Base-by-base conservation (phyloP, 2,888 invertebrate species). In the Macrophya annulata region DNA sequence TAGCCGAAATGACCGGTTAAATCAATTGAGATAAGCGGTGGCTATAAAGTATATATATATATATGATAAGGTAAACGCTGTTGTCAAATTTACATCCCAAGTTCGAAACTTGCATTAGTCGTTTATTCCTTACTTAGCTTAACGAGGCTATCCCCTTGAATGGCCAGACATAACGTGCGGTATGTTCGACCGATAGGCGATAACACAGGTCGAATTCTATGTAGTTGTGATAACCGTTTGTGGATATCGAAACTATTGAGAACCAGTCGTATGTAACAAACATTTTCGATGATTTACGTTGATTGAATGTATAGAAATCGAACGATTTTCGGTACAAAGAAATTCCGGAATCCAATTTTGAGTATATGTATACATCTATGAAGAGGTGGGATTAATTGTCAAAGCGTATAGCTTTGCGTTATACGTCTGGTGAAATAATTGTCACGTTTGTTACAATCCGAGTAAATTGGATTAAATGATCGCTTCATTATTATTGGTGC, bases 81-180 rank as follows among this genome's bases (percentile, higher is more conserved):
- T 81, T 6, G 10, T 59, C 3, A 62, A 62, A 62, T 62, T 55
- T 21, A 25, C 40, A 62, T 12, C 62, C 5, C 8, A 40, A 51
- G 12, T 62, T 43, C 21, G 25, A 62, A 21, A 12, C 59, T 59
- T 6, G 62, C 40, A 62, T n/a, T n/a, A 62, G 6, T 81, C 43
- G 62, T 59, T 31, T 81, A 40, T 62, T 37, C 31, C 37, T 31
- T n/a, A 31, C n/a, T 37, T 77, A 31, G 31, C 62, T 6, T 81
- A 40, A 62, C 62, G 59, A 25, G 81, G 21, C 43, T 43, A 81
- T 81, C 62, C 81, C 59, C 62, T 81, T 81, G 81, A 81, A 81
- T 17, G 43, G 81, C 59, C 43, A 62, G n/a, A 15, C 59, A 31
- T 31, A 43, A 40, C 43, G 21, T 31, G 59, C 43, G 31, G 37